Evolutionary conservation across 2,113 vertebrate genomes (phyloP), one percentile per base, ranked within the genome.

Genomic region (Emydocephalus ijimae): DNA sequence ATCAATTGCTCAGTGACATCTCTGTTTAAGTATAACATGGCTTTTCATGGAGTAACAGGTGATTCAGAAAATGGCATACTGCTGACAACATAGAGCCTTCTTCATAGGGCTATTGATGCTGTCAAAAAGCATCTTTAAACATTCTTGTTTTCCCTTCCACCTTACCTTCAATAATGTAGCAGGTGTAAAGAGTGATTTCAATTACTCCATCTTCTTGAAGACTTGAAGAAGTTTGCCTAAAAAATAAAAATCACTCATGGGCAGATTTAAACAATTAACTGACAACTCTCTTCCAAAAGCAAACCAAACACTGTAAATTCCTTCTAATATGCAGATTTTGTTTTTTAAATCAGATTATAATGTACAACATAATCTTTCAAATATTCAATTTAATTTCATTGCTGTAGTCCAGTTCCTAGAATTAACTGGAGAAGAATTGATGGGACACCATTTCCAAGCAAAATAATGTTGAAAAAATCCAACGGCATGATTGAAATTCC

Each of bases 361-460:
- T 12, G 0, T 88, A 43, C 74, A 81, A 20, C 74, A 20, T 86
- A 88, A 94, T 50, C 43, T 92, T 23, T 9, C 50, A 64, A 2
- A 87, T 94, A 92, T 95, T 94, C 92, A 8, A 64, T 91, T 57
- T 52, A 50, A 64, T 91, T 93, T 87, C 59, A 10, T 69, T 86
- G 52, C 95, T 96, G 87, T 95, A 99, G 99, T 95, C 99, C 99
- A 0, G 98, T 99, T 54, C 99, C 99, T 94, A 98, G 98, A 97
- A 99, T 99, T 96, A 98, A 98, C 93, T 99, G 99, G 99, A 98
- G 98, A 94, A 98, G 98, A 97, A 98, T 98, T 14, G 99, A 98
- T 29, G 98, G 98, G 1, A 96, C 98, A 92, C 98, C 98, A 0
- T 98, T 99, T 92, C 97, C 99, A 56, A 98, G 97, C 93, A 99